phyloP scores from a whole-genome alignment of 2,113 vertebrate genomes.

The Prionailurus viverrinus region DNA sequence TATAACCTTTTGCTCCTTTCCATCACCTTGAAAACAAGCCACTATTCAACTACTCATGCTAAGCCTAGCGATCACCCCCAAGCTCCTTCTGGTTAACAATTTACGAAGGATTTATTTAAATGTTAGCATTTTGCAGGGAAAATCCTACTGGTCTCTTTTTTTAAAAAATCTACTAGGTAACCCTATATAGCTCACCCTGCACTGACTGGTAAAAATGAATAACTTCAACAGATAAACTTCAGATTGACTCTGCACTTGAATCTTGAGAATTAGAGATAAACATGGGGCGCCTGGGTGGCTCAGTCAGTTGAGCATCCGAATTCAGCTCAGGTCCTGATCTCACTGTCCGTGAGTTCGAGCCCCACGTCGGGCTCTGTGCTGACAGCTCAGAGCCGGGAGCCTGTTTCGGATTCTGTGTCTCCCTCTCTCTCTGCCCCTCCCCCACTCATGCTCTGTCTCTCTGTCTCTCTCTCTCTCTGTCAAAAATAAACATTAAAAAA shows the following conservation, averaged over 20 bases:
- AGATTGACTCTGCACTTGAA: background rate
- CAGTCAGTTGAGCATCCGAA: accelerated
- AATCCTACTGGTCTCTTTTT: background rate
- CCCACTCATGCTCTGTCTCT: no score
- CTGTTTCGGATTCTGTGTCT: no score
- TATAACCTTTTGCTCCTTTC: constrained; percentile 68
- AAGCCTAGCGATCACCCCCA: background rate
- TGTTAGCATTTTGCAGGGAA: background rate
- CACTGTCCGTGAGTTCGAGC: no score
- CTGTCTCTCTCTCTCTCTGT: no score
- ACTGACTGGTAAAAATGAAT: background rate
- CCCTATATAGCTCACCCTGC: background rate
- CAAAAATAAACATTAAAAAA: no score
- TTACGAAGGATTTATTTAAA: constrained; percentile 44
- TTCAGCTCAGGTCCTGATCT: no score
- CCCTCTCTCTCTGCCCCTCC: no score
- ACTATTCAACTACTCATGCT: background rate
- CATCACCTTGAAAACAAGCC: constrained; percentile 54
- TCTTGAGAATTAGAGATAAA: background rate
- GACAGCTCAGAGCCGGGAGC: no score
- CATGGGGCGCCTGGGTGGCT: no score
- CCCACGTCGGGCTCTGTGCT: no score
- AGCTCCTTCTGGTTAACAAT: constrained; percentile 60
- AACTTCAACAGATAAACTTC: background rate
- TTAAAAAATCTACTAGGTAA: background rate